Conservation (phyloP, 1,140 invertebrate species). For the Cherax destructor region DNA sequence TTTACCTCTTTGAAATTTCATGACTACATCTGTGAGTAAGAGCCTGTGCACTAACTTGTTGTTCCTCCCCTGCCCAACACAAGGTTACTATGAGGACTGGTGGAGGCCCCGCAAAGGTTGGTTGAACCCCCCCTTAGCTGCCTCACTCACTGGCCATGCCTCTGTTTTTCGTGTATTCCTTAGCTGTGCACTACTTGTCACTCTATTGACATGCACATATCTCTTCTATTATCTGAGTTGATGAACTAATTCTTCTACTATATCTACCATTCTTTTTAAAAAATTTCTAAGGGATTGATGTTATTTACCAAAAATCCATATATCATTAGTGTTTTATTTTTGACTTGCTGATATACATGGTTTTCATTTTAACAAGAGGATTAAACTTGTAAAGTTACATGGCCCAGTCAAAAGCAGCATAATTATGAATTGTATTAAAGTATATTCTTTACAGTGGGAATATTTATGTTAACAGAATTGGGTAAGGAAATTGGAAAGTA, state of each 20-base stretch:
- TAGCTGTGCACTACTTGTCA: slow-evolving; percentile 2
- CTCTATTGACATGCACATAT: neutral
- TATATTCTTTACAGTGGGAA: neutral
- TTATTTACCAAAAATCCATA: neutral
- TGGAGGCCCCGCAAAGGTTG: slow-evolving; percentile 96
- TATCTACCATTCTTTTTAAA: too few relatives aligned
- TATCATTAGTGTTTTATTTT: neutral
- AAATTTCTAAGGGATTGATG: neutral
- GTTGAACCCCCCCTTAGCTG: slow-evolving; percentile 71
- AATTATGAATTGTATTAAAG: neutral
- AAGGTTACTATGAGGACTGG: slow-evolving; percentile 97
- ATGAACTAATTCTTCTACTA: neutral
- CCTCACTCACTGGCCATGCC: slow-evolving; percentile 26
- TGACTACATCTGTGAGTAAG: neutral
- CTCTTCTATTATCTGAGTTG: neutral
- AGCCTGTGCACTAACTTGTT: slow-evolving; percentile 75
- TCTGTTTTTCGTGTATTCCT: neutral
- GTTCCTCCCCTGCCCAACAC: slow-evolving; percentile 86
- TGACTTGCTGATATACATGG: neutral
- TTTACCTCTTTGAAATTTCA: neutral
- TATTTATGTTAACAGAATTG: too few relatives aligned
- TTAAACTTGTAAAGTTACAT: neutral
- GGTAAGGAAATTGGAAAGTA: too few relatives aligned
- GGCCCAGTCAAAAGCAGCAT: neutral
- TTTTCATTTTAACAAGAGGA: slow-evolving; percentile 2